Conservation (phyloP, 2,113 vertebrate genomes). For the Oplegnathus fasciatus region DNA sequence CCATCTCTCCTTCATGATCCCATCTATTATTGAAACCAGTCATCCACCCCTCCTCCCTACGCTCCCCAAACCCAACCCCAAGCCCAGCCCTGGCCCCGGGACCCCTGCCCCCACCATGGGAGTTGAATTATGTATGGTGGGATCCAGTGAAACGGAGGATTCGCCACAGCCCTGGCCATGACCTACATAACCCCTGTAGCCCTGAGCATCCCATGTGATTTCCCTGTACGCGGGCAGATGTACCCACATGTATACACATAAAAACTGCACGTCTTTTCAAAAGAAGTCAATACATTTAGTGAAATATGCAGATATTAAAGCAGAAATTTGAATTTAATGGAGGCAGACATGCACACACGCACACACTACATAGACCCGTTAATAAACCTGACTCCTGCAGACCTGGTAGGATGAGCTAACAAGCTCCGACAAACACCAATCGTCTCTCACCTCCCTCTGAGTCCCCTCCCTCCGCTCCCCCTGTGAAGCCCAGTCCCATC, state of each 20-base stretch:
- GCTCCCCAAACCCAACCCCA: conserved; percentile 55
- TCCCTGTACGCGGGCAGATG: conserved; percentile 37
- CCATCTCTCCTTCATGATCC: conserved; percentile 74
- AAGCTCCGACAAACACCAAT: conserved; percentile 73
- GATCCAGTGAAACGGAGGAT: conserved; percentile 78
- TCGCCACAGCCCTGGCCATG: conserved; percentile 73
- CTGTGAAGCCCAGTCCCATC: conserved; percentile 61
- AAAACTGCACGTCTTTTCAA: conserved; percentile 9
- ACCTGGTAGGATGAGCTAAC: conserved; percentile 68
- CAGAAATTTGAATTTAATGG: conserved; percentile 25
- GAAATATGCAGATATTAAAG: conserved; percentile 20
- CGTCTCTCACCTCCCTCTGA: conserved; percentile 53
- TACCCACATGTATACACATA: conserved; percentile 48
- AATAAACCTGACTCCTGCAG: conserved; percentile 60
- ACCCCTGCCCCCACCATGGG: conserved; percentile 76
- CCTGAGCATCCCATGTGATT: conserved; percentile 80
- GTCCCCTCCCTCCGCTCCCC: conserved; percentile 39
- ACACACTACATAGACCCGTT: conserved; percentile 18
- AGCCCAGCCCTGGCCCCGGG: conserved; percentile 49
- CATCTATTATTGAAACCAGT: conserved; percentile 87
- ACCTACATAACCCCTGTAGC: conserved; percentile 88
- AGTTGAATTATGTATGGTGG: conserved; percentile 86
- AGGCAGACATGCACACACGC: conserved; percentile 28
- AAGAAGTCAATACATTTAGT: conserved; percentile 17
- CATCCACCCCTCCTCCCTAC: conserved; percentile 59